phyloP scores from a whole-genome alignment of 2,113 vertebrate species.

The Triplophysa rosa region DNA sequence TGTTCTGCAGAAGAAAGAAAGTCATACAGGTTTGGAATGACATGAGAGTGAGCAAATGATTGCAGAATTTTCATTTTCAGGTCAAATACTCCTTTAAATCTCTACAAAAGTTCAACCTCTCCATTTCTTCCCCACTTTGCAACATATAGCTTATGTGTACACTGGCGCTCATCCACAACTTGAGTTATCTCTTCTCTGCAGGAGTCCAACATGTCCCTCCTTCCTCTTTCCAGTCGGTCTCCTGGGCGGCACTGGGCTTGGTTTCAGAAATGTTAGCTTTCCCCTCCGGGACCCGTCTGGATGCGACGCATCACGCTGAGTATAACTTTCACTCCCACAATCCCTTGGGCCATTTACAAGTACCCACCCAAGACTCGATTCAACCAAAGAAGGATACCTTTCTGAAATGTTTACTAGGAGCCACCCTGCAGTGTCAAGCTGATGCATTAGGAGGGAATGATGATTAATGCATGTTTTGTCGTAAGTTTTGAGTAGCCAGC shows the following conservation, averaged over 20 bases:
- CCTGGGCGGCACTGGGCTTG: slow-evolving; percentile 41
- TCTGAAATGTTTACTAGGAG: slow-evolving; percentile 27
- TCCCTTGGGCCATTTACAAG: slow-evolving; percentile 3
- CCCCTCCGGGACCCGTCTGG: slow-evolving; percentile 47
- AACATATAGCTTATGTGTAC: slow-evolving; percentile 12
- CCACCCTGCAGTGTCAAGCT: slow-evolving; percentile 25
- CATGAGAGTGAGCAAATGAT: no score
- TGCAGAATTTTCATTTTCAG: no score
- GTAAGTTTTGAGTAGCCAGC: slow-evolving; percentile 14
- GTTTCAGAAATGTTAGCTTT: slow-evolving; percentile 52
- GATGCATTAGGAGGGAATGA: slow-evolving; percentile 8
- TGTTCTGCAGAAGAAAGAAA: no score
- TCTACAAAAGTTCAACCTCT: not conserved
- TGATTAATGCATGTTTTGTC: slow-evolving; percentile 29
- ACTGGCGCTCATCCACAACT: slow-evolving; percentile 47
- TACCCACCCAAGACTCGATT: slow-evolving; percentile 31
- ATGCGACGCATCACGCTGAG: slow-evolving; percentile 39
- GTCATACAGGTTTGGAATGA: no score
- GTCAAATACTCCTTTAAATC: not conserved
- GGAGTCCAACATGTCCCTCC: slow-evolving; percentile 44
- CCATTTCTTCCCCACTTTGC: not conserved
- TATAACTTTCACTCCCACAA: slow-evolving; percentile 18
- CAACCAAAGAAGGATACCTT: slow-evolving; percentile 34
- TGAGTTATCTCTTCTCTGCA: slow-evolving; percentile 52
- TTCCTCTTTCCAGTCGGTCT: slow-evolving; percentile 22